These are phyloP conservation scores for Salvelinus namaycush DNA, from an alignment of 2,113 vertebrate species.

Conservation along the genomic window DNA sequence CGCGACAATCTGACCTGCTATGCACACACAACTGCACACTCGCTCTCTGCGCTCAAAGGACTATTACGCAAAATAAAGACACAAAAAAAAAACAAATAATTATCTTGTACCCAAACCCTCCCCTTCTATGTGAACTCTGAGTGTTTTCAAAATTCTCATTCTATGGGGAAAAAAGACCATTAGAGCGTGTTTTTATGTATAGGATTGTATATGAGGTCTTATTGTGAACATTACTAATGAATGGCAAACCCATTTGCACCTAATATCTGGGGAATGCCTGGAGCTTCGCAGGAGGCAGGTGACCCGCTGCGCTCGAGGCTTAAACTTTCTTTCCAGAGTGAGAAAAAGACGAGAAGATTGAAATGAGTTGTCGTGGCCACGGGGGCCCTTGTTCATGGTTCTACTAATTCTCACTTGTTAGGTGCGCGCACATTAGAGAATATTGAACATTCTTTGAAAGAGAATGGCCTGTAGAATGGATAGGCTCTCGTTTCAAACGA, in stretches of 20 bases:
- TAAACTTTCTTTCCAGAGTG: constrained; percentile 64
- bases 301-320: constrained; percentile 72
- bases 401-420: too few species aligned
- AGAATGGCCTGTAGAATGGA: too few species aligned
- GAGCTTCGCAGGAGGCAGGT: constrained; percentile 69
- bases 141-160: constrained; percentile 56
- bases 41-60: constrained; percentile 62
- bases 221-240: constrained; percentile 89
- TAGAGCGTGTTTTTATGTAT: constrained; percentile 76
- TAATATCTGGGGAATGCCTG: constrained; percentile 79
- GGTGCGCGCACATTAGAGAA: too few species aligned
- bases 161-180: constrained; percentile 67
- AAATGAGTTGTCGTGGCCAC: constrained; percentile 55
- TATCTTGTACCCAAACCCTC: constrained; percentile 64
- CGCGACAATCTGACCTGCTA: constrained; percentile 76
- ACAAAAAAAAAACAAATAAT: constrained; percentile 23
- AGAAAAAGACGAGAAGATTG: constrained; percentile 67
- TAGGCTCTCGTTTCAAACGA: too few species aligned
- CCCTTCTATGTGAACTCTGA: constrained; percentile 71
- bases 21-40: constrained; percentile 74
- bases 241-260: constrained; percentile 84
- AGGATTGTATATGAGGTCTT: constrained; percentile 80
- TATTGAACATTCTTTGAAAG: too few species aligned
- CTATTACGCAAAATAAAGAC: constrained; percentile 68
- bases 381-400: neutral